Evolutionary conservation across 2,888 invertebrate genomes (phyloP), one percentile per base, ranked within the genome.

Genomic region (Drosophila kokeensis): DNA sequence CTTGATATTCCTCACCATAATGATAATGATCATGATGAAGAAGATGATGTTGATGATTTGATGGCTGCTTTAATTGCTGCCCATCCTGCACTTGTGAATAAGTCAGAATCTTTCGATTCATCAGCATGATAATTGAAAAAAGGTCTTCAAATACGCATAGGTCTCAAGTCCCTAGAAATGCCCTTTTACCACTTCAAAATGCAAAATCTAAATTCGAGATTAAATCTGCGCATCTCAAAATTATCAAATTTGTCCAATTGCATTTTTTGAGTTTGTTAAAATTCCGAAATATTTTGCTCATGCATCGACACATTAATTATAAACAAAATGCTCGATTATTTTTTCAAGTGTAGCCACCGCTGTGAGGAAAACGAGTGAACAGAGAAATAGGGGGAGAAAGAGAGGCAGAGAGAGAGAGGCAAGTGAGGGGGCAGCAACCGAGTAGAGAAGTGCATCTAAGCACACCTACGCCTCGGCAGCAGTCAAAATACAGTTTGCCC

Each of bases 391-490:
- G 24, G 27, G n/a, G 15, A 24, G 21, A 0, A 38, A 4, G 4
- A 11, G 30, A 8, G 36, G 30, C 4, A 4, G 18, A 8, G 21
- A 21, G 40, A 15, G 24, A 21, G 38, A 1, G 48, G 27, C 18
- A 49, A 8, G 18, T 30, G 29, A 27, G 15, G 29, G 24, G 40
- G 13, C 49, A 45, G 21, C 21, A 21, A 8, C 21, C 13, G 45
- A 21, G 24, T 8, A 15, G 21, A 24, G 6, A 64, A 76, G 61
- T 80, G 76, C 66, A 77, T 49, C 52, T 21, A 76, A 15, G 42
- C 10, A 57, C 71, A 66, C 62, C 65, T 60, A 70, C 76, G 70
- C 76, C 27, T 8, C 36, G 4, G 50, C 10, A 61, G 29, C 21
- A 60, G 55, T 53, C 53, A 10, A 45, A 49, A 58, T 38, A 27